Percentiles rank a stretch among this genome's conserved stretches.
Conservation (phyloP, 2,888 invertebrate species). For the Alloplasta piceator region DNA sequence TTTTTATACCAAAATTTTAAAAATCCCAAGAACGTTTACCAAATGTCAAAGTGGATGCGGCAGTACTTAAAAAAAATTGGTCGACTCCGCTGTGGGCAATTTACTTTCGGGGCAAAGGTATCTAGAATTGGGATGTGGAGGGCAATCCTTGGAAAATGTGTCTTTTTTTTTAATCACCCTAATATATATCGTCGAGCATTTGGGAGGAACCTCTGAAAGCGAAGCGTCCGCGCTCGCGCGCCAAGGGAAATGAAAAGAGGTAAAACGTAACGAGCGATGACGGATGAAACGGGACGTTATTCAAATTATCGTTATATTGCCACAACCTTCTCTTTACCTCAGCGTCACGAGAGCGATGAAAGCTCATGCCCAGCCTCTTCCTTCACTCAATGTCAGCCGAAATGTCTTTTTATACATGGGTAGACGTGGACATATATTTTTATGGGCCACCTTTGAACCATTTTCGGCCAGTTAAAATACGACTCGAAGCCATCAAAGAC, state of each 20-base stretch:
- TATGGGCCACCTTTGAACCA: background rate
- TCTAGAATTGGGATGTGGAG: background rate
- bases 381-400: background rate
- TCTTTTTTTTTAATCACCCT: no score
- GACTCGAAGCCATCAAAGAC: no score
- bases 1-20: no score
- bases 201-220: constrained; percentile 25
- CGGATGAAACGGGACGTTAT: constrained; percentile 65
- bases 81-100: no score
- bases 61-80: no score
- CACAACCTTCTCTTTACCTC: constrained; percentile 31
- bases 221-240: background rate
- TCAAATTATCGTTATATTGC: constrained; percentile 61
- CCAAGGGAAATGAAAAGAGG: constrained; percentile 41
- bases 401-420: background rate
- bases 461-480: no score
- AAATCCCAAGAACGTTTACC: no score
- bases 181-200: constrained; percentile 23
- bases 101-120: background rate
- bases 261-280: constrained; percentile 63
- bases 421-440: background rate
- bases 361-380: constrained; percentile 6
- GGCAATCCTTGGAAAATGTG: background rate
- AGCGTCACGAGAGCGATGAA: constrained; percentile 37
- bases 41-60: no score